Evolutionary conservation across 2,113 vertebrate genomes (phyloP).

Genomic region (Meleagris gallopavo): DNA sequence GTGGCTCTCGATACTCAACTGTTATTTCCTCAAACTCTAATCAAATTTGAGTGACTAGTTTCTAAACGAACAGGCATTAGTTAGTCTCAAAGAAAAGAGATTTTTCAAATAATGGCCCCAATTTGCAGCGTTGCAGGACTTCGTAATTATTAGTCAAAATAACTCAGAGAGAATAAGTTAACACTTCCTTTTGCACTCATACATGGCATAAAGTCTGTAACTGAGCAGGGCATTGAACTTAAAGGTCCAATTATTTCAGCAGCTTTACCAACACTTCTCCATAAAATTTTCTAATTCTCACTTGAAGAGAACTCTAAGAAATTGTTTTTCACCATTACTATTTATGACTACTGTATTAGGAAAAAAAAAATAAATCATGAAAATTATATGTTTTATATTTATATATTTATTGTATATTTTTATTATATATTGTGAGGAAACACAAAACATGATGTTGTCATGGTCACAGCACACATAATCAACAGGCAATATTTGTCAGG

Average conservation of each 20-base stretch:
- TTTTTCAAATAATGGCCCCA: rapidly evolving
- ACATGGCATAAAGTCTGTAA: not conserved
- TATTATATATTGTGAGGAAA: not conserved
- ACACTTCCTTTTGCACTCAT: not conserved
- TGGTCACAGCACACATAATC: not conserved
- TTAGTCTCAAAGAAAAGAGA: not conserved
- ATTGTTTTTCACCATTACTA: not conserved
- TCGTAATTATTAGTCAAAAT: not conserved
- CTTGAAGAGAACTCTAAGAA: not conserved
- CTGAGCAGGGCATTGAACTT: not conserved
- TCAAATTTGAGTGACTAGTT: not conserved
- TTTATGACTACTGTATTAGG: not conserved
- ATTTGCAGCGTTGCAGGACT: not conserved
- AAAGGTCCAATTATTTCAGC: not conserved
- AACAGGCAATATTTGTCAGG: not conserved
- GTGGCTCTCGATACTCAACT: not conserved
- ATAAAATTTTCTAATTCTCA: not conserved
- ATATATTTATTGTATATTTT: no score
- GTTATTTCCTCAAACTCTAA: not conserved
- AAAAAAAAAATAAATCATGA: not conserved
- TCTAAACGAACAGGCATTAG: not conserved
- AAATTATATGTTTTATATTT: not conserved
- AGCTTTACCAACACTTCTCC: not conserved
- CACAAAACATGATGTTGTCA: not conserved
- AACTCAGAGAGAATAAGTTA: not conserved